Conservation (phyloP, 2,797 vertebrate genomes). For the Chelonia mydas region DNA sequence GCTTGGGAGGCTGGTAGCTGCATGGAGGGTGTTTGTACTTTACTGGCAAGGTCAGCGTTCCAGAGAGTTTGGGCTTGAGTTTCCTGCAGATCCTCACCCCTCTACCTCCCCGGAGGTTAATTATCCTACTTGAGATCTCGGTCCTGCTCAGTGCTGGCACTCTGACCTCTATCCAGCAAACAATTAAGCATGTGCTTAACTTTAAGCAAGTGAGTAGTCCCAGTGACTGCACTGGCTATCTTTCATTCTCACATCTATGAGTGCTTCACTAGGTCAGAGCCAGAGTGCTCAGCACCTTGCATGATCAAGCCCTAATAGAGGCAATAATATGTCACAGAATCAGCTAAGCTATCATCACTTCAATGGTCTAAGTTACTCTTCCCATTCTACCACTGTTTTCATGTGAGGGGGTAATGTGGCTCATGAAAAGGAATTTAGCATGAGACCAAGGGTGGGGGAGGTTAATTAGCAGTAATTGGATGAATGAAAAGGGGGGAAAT, state of each 20-base stretch:
- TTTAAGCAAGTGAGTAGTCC: neutral
- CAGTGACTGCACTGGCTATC: neutral
- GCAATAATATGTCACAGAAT: slow-evolving; percentile 66
- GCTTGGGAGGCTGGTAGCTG: neutral
- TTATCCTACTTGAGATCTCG: slow-evolving; percentile 1
- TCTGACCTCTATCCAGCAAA: slow-evolving; percentile 9
- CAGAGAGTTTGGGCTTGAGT: slow-evolving; percentile 36
- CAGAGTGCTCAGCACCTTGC: slow-evolving; percentile 52
- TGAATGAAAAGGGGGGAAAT: slow-evolving; percentile 55
- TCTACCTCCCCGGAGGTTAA: neutral
- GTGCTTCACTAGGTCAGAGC: slow-evolving; percentile 3
- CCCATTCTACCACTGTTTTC: slow-evolving; percentile 9
- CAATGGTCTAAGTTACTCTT: slow-evolving; percentile 5
- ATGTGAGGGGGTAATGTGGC: slow-evolving; percentile 8
- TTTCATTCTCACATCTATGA: slow-evolving; percentile 59
- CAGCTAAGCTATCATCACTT: slow-evolving; percentile 59
- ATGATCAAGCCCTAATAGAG: slow-evolving; percentile 31
- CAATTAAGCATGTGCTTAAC: neutral
- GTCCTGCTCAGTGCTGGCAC: neutral
- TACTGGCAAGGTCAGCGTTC: neutral
- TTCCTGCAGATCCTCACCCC: slow-evolving; percentile 27
- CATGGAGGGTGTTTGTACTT: neutral
- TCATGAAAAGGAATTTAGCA: slow-evolving; percentile 34
- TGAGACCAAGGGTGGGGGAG: slow-evolving; percentile 52
- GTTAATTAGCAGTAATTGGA: slow-evolving; percentile 61